phyloP scores from a whole-genome alignment of 2,797 vertebrate species.

The Rhinella marina region DNA sequence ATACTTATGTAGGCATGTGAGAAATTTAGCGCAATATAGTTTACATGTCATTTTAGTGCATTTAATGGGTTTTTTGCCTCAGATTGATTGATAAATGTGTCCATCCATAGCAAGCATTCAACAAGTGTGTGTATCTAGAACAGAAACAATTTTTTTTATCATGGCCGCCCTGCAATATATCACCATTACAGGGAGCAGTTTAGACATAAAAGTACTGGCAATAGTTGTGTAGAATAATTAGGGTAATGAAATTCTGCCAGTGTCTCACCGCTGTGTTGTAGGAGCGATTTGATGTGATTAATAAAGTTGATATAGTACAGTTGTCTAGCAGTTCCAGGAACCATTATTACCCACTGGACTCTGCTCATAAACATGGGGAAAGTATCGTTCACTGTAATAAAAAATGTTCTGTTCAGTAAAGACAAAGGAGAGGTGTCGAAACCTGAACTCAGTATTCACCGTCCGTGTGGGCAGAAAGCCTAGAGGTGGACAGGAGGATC shows the following conservation, averaged over 20 bases:
- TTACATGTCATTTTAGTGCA: no score
- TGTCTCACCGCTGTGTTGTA: not conserved
- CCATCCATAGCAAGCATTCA: not conserved
- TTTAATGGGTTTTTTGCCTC: no score
- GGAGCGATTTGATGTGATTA: constrained; percentile 42
- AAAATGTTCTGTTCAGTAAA: constrained; percentile 35
- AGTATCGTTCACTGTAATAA: constrained; percentile 18
- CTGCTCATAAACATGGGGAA: constrained; percentile 18
- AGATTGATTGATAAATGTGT: not conserved
- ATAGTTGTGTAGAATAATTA: constrained; percentile 29
- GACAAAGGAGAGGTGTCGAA: constrained; percentile 1
- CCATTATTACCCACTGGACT: constrained; percentile 18
- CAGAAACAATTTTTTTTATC: constrained; percentile 2
- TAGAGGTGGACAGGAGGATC: not conserved
- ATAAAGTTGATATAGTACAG: constrained; percentile 43
- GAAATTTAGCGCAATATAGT: no score
- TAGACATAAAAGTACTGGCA: constrained; percentile 35
- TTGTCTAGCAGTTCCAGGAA: constrained; percentile 18
- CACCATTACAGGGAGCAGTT: not conserved
- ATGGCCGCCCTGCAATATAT: constrained; percentile 6
- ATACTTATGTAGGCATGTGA: no score
- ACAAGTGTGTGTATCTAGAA: not conserved
- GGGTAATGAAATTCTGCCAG: constrained; percentile 34
- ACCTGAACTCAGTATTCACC: constrained; percentile 10
- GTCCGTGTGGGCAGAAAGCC: not conserved